phyloP scores from a whole-genome alignment of 1,140 invertebrate species.

The Cydia splendana region DNA sequence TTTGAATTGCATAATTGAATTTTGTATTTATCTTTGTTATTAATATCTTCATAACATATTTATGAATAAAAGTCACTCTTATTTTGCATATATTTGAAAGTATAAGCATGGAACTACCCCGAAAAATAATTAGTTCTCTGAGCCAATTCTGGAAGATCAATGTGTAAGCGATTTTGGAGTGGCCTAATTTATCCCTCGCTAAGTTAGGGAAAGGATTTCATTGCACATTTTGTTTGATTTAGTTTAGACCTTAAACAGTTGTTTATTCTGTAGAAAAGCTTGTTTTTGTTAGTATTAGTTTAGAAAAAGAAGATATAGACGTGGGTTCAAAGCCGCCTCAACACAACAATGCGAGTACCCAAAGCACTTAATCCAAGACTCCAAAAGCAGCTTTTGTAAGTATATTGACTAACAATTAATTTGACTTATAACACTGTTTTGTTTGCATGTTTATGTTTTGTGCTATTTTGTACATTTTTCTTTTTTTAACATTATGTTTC shows the following conservation, averaged over 20 bases:
- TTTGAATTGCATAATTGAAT: slow-evolving; percentile 19
- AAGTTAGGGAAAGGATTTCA: slow-evolving; percentile 2
- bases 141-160: slow-evolving; percentile 62
- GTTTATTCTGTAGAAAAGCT: slow-evolving; percentile 22
- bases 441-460: not conserved
- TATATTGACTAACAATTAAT: slow-evolving; percentile 35
- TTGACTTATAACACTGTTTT: not conserved
- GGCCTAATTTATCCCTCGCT: not conserved
- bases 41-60: not conserved
- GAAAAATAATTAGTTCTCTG: slow-evolving; percentile 40
- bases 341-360: slow-evolving; percentile 56
- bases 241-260: slow-evolving; percentile 8
- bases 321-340: not conserved
- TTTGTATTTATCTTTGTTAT: not conserved
- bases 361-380: slow-evolving; percentile 57
- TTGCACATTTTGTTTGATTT: slow-evolving; percentile 33
- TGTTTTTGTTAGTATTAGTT: slow-evolving; percentile 24
- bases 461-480: not conserved
- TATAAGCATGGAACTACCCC: slow-evolving; percentile 38
- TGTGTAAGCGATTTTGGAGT: slow-evolving; percentile 54
- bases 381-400: slow-evolving; percentile 62
- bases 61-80: slow-evolving; percentile 1
- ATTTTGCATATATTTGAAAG: not conserved
- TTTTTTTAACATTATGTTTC: not conserved
- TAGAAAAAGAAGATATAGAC: not conserved